Base-by-base conservation (phyloP, 2,797 vertebrate genomes). In the Anolis apletophallus region DNA sequence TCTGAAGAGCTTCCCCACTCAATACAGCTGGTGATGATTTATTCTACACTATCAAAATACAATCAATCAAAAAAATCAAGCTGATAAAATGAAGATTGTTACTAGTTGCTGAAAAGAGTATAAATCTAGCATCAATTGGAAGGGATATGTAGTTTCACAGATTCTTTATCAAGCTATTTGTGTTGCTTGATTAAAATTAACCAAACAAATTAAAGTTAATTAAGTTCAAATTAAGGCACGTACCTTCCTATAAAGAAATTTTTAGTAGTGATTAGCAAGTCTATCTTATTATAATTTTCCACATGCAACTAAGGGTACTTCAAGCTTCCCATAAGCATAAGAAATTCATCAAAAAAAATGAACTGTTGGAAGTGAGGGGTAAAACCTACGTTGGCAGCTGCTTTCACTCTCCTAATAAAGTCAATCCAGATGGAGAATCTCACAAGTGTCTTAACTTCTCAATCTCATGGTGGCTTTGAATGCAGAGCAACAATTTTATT, bases 191-290 rank as follows among this genome's bases (percentile, higher is more conserved):
- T 61, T 61, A 61, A 23, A 61, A 61, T 61, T 61, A 61, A 61
- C 26, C 23, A 61, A 21, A 8, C 8, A 61, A 19, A 61, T 61
- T 26, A 61, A 26, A 59, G 21, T 59, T 19, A 21, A 21, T 59
- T 19, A 59, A 21, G 21, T 59, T 82, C 75, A 85, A 67, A 32
- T 12, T 29, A 71, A 61, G 80, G 32, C 54, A 11, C 73, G 85
- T 85, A 34, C 34, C 40, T 80, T 14, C 67, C 85, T 77, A 84
- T 40, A 55, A 87, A 54, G 36, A 69, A 36, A 87, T 2, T 4
- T 46, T 68, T 2, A 1, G 75, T 73, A 26, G 67, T 19, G 32
- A 85, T 83, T 34, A 84, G 29, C 57, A 26, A 77, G 78, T 83
- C 61, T 19, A 36, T 17, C 3, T 72, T 13, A 16, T 73, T 67